Evolutionary conservation across 2,888 invertebrate genomes (phyloP).

Genomic region (Caenorhabditis angaria): DNA sequence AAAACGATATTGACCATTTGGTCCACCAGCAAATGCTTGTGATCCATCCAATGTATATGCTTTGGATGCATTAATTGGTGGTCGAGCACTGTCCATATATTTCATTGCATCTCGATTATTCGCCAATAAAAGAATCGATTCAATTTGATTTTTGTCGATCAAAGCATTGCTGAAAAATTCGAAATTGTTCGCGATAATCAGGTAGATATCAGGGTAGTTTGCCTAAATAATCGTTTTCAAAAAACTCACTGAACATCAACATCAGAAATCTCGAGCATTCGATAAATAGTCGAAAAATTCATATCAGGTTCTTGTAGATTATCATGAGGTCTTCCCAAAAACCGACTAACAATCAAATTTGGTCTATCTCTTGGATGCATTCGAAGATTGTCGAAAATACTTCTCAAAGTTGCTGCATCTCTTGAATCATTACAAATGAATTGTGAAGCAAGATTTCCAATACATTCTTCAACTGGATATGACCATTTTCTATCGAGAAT

Average conservation of each 20-base stretch:
- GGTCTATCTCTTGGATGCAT: conserved; percentile 18
- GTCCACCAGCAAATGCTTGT: conserved; percentile 33
- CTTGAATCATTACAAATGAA: conserved; percentile 31
- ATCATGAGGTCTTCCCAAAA: conserved; percentile 13
- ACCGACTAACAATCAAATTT: conserved; percentile 18
- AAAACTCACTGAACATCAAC: conserved; percentile 34
- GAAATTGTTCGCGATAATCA: background rate
- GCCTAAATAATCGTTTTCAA: too few species aligned
- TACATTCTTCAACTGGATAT: conserved; percentile 49
- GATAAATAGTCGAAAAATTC: conserved; percentile 15
- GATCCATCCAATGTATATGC: conserved; percentile 50
- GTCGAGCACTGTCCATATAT: conserved; percentile 55
- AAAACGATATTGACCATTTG: conserved; percentile 32
- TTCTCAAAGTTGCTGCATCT: conserved; percentile 28
- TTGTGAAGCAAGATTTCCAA: conserved; percentile 16
- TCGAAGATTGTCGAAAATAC: conserved; percentile 17
- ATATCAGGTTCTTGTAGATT: conserved; percentile 23
- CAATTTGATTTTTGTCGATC: conserved; percentile 53
- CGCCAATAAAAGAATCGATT: conserved; percentile 54
- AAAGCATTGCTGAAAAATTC: conserved; percentile 47
- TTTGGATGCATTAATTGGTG: conserved; percentile 44
- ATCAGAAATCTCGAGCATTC: conserved; percentile 26
- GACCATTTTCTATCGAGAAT: conserved; percentile 58
- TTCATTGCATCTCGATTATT: conserved; percentile 56
- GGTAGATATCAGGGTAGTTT: too few species aligned